Conservation (phyloP, 2,113 vertebrate genomes). For the Otocyon megalotis region DNA sequence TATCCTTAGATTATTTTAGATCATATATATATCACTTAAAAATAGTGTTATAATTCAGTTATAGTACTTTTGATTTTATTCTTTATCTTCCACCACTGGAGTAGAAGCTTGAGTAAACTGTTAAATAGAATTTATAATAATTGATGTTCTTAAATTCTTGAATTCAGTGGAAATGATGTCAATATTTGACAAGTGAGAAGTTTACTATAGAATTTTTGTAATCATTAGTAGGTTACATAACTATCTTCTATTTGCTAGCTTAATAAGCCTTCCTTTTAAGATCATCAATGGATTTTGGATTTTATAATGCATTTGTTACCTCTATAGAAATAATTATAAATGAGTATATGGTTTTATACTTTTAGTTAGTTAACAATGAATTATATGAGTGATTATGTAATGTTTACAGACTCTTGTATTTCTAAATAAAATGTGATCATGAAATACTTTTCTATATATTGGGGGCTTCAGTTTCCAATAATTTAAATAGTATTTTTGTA, state of each 20-base stretch:
- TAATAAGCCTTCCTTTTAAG: background rate
- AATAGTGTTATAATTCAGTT: background rate
- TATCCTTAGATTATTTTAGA: background rate
- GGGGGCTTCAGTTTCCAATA: background rate
- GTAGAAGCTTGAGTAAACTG: background rate
- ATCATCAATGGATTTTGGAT: background rate
- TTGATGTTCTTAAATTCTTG: background rate
- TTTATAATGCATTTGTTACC: background rate
- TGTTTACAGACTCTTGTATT: background rate
- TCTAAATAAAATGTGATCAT: background rate
- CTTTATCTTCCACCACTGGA: background rate
- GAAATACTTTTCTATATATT: background rate
- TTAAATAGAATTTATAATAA: background rate
- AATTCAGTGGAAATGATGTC: background rate
- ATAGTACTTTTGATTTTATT: background rate
- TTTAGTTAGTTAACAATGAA: background rate
- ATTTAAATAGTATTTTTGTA: background rate
- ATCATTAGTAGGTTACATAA: background rate
- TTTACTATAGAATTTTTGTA: background rate
- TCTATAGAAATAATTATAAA: constrained; percentile 10
- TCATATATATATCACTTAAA: background rate
- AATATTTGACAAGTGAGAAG: background rate
- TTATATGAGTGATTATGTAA: background rate
- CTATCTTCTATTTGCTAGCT: background rate
- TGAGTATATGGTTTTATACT: background rate